Percentiles rank a stretch among this genome's conserved stretches.
These are phyloP conservation scores for Ephydatia muelleri DNA, from an alignment of 37 sponge, comb jelly and placozoan genomes.

Conservation along the genomic window DNA sequence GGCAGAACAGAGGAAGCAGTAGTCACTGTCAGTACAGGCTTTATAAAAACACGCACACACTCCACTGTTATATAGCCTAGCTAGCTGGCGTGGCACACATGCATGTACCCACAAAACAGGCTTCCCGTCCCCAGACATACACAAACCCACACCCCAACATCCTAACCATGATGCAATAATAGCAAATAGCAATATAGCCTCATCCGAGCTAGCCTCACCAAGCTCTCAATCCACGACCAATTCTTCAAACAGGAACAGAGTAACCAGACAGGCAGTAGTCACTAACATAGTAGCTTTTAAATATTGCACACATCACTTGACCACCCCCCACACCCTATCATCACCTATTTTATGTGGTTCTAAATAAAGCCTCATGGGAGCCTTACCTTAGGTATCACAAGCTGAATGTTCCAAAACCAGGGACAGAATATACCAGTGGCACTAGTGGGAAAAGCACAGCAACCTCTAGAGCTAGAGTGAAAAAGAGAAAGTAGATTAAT, in stretches of 20 bases:
- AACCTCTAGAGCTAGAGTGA: not conserved
- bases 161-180: conserved; percentile 1
- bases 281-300: conserved; percentile 1
- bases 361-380: conserved; percentile 1
- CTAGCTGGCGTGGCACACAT: not conserved
- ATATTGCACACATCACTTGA: conserved; percentile 1
- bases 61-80: conserved; percentile 1
- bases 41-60: conserved; percentile 1
- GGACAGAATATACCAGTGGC: conserved; percentile 1
- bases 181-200: not conserved
- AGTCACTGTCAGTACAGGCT: conserved; percentile 1
- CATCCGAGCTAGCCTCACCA: not conserved
- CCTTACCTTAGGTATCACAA: not conserved
- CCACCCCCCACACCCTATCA: not conserved
- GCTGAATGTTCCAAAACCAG: conserved; percentile 1
- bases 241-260: conserved; percentile 1
- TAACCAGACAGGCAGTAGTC: conserved; percentile 1
- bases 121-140: conserved; percentile 1
- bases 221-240: not conserved
- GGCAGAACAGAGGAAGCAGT: conserved; percentile 1
- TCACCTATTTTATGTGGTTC: conserved; percentile 1
- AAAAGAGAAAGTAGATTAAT: conserved; percentile 1
- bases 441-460: not conserved
- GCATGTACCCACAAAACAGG: too few species aligned
- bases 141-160: conserved; percentile 1